Evolutionary conservation across 2,888 invertebrate genomes (phyloP), one percentile per base, ranked within the genome.

Genomic region (Meghimatium bilineatum): DNA sequence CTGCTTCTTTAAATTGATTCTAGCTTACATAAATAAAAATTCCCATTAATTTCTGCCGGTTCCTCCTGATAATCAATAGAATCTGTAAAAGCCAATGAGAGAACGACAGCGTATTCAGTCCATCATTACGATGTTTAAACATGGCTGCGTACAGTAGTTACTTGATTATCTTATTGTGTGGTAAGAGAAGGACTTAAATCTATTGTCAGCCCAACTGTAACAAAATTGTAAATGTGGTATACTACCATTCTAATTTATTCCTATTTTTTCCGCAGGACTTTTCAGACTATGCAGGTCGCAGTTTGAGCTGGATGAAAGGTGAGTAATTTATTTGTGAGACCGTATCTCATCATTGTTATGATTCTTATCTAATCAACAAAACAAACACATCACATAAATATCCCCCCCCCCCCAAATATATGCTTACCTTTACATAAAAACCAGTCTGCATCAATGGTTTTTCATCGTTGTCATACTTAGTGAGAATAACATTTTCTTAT

Each of bases 231-330:
- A 56, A n/a, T 56, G 38, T 44, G 38, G 29, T 52, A 67, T 60
- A 74, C 5, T 44, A 66, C 44, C 60, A 69, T 78, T 83, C 52
- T 34, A n/a, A 29, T 26, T 14, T 20, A 67, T 74, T 72, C 23
- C 72, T 63, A 44, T 12, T 78, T 34, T 44, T 82, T 75, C 52
- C 88, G 23, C 86, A 89, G 89, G 85, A 83, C 82, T 86, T 44
- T 34, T 87, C 14, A 29, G 78, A n/a, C 38, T 75, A 14, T 85
- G 81, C 23, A 44, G 56, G 26, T 87, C 96, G 36, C 95, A 96
- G 91, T 97, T 97, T 90, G 97, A 97, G 93, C 94, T 97, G 86
- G 97, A 96, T 90, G 95, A 95, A 89, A 94, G 94, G 95, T 95
- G 90, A 90, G 85, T 44, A 49, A 29, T 72, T 29, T 66, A n/a